Conservation (phyloP, 2,113 vertebrate genomes). For the Stigmatopora nigra region DNA sequence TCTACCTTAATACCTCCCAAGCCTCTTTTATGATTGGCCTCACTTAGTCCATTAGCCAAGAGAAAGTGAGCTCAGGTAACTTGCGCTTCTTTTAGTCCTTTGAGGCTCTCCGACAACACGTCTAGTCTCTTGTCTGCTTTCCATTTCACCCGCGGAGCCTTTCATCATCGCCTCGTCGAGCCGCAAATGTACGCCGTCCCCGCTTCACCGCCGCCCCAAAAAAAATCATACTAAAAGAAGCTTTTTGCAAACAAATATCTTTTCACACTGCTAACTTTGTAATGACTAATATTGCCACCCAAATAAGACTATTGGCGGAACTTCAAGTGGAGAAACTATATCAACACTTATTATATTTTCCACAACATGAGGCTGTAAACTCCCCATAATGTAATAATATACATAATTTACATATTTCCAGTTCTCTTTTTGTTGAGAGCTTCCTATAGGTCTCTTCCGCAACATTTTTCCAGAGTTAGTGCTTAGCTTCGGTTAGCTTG, state of each 20-base stretch:
- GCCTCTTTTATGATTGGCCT: slow-evolving; percentile 16
- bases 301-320: too few species aligned
- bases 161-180: slow-evolving; percentile 14
- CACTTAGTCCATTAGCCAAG: slow-evolving; percentile 4
- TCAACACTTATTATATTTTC: too few species aligned
- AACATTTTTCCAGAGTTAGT: slow-evolving; percentile 10
- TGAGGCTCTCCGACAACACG: slow-evolving; percentile 14
- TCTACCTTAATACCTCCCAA: slow-evolving; percentile 1
- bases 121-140: slow-evolving; percentile 27
- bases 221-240: background rate
- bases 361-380: too few species aligned
- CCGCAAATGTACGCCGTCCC: slow-evolving; percentile 3
- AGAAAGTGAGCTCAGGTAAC: slow-evolving; percentile 22
- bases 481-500: slow-evolving; percentile 31
- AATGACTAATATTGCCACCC: too few species aligned
- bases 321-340: too few species aligned
- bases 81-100: slow-evolving; percentile 33
- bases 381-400: background rate
- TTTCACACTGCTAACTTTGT: too few species aligned
- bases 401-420: background rate
- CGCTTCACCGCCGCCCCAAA: background rate
- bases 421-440: background rate
- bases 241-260: background rate
- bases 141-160: slow-evolving; percentile 8
- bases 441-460: slow-evolving; percentile 27